Percentiles rank a stretch among this genome's conserved stretches.
Conservation (phyloP, 2,113 vertebrate genomes). For the Sinosuthora webbiana region DNA sequence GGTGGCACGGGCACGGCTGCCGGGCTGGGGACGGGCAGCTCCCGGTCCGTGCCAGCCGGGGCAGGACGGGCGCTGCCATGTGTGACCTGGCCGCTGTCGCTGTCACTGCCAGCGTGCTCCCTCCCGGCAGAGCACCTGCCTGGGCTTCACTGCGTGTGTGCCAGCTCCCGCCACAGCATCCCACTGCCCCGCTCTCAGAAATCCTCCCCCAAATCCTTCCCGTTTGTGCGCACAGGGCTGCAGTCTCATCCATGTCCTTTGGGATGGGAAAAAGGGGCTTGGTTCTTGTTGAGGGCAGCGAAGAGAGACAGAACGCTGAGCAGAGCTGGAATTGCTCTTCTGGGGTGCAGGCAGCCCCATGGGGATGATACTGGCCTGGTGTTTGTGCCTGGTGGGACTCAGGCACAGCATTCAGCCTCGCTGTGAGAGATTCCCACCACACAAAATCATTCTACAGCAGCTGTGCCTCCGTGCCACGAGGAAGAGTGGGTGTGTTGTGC, state of each 20-base stretch:
- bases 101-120: rapidly evolving
- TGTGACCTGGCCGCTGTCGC: rapidly evolving
- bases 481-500: neutral
- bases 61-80: rapidly evolving
- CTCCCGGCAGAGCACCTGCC: neutral
- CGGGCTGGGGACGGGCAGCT: neutral
- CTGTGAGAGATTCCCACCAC: neutral
- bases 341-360: neutral
- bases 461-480: neutral
- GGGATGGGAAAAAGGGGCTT: no score
- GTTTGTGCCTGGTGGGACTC: neutral
- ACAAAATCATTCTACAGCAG: rapidly evolving
- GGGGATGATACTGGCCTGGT: neutral
- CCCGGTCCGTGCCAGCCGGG: neutral
- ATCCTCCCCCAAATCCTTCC: neutral
- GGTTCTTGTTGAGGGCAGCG: neutral
- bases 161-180: neutral
- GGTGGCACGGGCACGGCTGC: neutral
- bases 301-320: neutral
- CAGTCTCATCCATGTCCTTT: rapidly evolving
- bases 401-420: neutral
- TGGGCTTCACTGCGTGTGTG: rapidly evolving
- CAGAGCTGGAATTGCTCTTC: neutral
- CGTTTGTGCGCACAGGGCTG: rapidly evolving
- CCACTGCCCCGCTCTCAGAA: neutral